Base-by-base conservation (phyloP, 2,888 invertebrate genomes). In the Sinohyriopsis cumingii region DNA sequence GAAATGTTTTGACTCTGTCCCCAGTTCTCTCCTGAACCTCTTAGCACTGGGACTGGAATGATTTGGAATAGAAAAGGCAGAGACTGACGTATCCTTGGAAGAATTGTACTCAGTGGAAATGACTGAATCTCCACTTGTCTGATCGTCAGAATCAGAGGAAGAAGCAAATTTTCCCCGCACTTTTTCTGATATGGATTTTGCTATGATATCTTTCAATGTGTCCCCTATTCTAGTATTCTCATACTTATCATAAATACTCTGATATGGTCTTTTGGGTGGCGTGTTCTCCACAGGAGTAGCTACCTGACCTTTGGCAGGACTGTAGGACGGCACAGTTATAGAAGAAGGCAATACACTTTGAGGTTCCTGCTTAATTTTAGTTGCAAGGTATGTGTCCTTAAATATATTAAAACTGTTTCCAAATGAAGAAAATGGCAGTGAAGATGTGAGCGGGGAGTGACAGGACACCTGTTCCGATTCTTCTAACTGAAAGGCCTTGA, bases 141-240 rank as follows among this genome's bases (percentile, higher is more conserved):
- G 66, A 53, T 75, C 75, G 56, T 77, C 77, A 45, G 45, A 45
- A 45, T 45, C 45, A 3, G 45, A 45, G 24, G 75, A 71, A 5
- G 77, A 75, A 57, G 75, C 77, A 24, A 75, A 64, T 45, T 78
- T 82, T 62, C 80, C 80, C 59, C 73, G 80, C 55, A 89, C 84
- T 90, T 95, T 96, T 88, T 96, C 95, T 90, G 95, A 95, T 88
- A 97, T 96, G 90, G 95, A 96, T 89, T 95, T 96, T 77, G 95
- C 95, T 88, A 97, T 96, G 81, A 96, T 95, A 89, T 96, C 96
- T 86, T 95, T 95, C 82, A 96, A 92, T 66, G 92, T 92, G 57
- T 94, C 92, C 59, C 89, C 87, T 69, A 89, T 88, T 59, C 82
- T 80, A 54, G 84, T 80, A 69, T 84, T 83, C 62, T 87, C 86